Evolutionary conservation across 2,888 invertebrate genomes (phyloP), one percentile per base, ranked within the genome.

Genomic region (Hybos culiciformis): DNA sequence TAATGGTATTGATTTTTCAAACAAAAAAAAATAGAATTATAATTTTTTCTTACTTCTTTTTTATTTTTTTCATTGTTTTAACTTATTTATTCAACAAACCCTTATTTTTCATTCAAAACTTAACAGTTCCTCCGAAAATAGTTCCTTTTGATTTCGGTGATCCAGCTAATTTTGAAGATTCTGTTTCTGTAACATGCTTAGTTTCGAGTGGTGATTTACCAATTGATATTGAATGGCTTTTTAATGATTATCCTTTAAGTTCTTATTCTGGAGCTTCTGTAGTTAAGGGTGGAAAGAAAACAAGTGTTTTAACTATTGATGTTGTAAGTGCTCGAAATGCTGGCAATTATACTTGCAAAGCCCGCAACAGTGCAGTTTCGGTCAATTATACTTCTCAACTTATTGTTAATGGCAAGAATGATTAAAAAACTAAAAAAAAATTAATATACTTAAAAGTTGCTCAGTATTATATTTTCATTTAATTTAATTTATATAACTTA

Each of bases 341-440:
- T 51, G 84, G 84, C 40, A 75, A 76, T 56, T 86, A 84, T 59
- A 79, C 81, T 38, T 86, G 86, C 64, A 69, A 73, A 46, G 84
- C 81, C 14, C 72, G 72, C 54, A 85, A 84, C 67, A 67, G 69
- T 56, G 83, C 80, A 48, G 81, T 80, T 53, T 66, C 70, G 46
- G 72, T 74, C 53, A 78, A 75, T 60, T 77, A 76, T 64, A 74
- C 79, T 39, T 74, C 81, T 49, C 69, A 73, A 56, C 69, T 85
- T 61, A 70, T 75, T 67, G 80, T 85, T 49, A 80, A 83, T 68
- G 84, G 83, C 63, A 58, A 44, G 40, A 12, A 18, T 19, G 8
- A 36, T n/a, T n/a, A 19, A 4, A 36, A 36, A 20, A 9, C 17
- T 36, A 4, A 8, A n/a, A n/a, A n/a, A n/a, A n/a, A n/a, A n/a